Conservation (phyloP, 2,888 invertebrate species). For the Lepetodrilus schrolli region DNA sequence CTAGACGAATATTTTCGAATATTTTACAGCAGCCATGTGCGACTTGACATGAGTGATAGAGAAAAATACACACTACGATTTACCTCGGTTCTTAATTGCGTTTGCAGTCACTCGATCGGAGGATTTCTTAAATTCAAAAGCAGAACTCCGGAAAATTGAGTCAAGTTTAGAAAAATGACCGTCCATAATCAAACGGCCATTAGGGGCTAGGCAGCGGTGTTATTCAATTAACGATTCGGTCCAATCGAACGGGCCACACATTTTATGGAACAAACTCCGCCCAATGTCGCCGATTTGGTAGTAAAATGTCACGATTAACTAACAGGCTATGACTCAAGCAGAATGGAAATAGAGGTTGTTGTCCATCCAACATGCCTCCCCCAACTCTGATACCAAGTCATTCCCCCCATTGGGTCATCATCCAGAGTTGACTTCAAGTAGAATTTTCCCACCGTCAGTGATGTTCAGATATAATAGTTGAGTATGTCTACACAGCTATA, state of each 20-base stretch:
- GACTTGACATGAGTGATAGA: too few relatives aligned
- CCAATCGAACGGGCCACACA: constrained; percentile 21
- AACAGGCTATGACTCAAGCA: constrained; percentile 3
- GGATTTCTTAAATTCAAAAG: background rate
- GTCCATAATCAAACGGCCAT: constrained; percentile 7
- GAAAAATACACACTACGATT: too few relatives aligned
- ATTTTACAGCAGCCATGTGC: too few relatives aligned
- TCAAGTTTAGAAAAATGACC: constrained; percentile 23
- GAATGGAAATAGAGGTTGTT: constrained; percentile 5
- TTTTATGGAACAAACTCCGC: constrained; percentile 1
- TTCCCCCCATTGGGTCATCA: too few relatives aligned
- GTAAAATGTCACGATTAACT: constrained; percentile 19
- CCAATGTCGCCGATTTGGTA: background rate
- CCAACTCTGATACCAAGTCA: too few relatives aligned
- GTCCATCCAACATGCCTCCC: too few relatives aligned
- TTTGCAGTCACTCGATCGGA: background rate
- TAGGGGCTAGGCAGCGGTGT: background rate
- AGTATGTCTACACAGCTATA: too few relatives aligned
- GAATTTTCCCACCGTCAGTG: too few relatives aligned
- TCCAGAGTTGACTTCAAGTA: too few relatives aligned
- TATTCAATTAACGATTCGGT: constrained; percentile 17
- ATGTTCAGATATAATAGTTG: too few relatives aligned
- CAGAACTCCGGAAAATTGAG: constrained; percentile 20
- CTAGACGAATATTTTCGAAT: too few relatives aligned
- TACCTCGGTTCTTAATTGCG: background rate